Conservation (phyloP, 1,140 invertebrate genomes). For the Lordiphosa mommai region DNA sequence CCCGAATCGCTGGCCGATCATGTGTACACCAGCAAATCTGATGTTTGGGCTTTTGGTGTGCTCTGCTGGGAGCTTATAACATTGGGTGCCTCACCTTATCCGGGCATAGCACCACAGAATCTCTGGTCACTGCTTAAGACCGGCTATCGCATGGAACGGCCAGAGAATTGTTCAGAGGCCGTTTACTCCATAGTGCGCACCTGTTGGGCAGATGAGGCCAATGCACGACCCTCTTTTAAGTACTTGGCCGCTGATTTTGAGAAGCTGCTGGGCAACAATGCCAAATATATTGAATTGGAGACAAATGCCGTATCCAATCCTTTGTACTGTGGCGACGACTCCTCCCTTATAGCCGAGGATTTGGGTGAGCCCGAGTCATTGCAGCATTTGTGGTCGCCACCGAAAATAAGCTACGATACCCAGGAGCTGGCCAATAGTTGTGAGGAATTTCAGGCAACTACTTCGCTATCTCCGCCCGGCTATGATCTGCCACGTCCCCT, state of each 20-base stretch:
- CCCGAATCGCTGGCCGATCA: slow-evolving; percentile 92
- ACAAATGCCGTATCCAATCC: slow-evolving; percentile 77
- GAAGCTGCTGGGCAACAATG: slow-evolving; percentile 85
- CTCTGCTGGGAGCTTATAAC: slow-evolving; percentile 95
- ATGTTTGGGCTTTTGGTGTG: slow-evolving; percentile 95
- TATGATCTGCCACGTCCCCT: slow-evolving; percentile 74
- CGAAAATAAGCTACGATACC: slow-evolving; percentile 64
- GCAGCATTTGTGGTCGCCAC: slow-evolving; percentile 69
- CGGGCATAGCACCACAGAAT: slow-evolving; percentile 88
- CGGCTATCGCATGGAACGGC: slow-evolving; percentile 91
- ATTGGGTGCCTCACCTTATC: slow-evolving; percentile 82
- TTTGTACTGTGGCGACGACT: slow-evolving; percentile 65
- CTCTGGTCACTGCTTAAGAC: slow-evolving; percentile 88
- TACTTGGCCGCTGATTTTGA: slow-evolving; percentile 84
- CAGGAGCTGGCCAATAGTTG: slow-evolving; percentile 57
- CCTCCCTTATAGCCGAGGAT: slow-evolving; percentile 40
- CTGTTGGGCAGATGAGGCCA: slow-evolving; percentile 89
- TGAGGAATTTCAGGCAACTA: slow-evolving; percentile 46
- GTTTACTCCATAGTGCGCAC: slow-evolving; percentile 90
- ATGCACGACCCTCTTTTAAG: slow-evolving; percentile 88
- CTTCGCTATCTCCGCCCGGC: slow-evolving; percentile 47
- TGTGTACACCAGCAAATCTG: slow-evolving; percentile 93
- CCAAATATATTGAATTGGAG: slow-evolving; percentile 84
- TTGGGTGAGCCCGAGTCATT: slow-evolving; percentile 62
- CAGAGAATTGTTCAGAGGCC: slow-evolving; percentile 89